Base-by-base conservation (phyloP, 2,113 vertebrate genomes). In the Chamaetylas fuelleborni region DNA sequence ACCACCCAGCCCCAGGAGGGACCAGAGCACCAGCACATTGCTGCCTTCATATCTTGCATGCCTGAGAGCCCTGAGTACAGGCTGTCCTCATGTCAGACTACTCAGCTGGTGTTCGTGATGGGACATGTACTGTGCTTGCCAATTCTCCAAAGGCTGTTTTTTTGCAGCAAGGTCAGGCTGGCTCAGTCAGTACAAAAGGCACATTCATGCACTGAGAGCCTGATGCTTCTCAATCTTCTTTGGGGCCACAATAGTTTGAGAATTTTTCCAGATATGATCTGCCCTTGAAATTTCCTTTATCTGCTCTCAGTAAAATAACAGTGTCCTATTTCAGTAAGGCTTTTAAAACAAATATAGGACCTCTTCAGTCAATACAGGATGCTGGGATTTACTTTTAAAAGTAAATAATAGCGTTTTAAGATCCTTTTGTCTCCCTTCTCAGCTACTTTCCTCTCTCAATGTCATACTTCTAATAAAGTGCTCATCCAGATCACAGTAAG, bases 281-380 rank as follows among this genome's bases (percentile, higher is more conserved):
- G 47, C 26, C 22, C 73, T 81, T 91, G 48, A 87, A 74, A 92
- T 67, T 79, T 78, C 25, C 26, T 83, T 69, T 83, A 54, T 38
- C 40, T 91, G 4, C 29, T 87, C 1, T 1, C 23, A 31, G 19
- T 58, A 38, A 89, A 65, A 18, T 62, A 86, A 29, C 14, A 26
- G 23, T 43, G n/a, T 66, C 33, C 22, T 84, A 42, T 74, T 56
- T 89, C 78, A 86, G 60, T 64, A 64, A 74, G 42, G 61, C 78
- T 94, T 94, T 95, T 74, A 76, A 89, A 95, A 84, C 47, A 89
- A 88, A 40, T 74, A 28, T 38, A 81, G 88, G 16, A 40, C 25
- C 19, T 54, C 34, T 70, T 86, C 60, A 38, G 72, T 89, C 51
- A 9, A 96, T 81, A 94, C 8, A 85, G 14, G 36, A 38, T 87